Evolutionary conservation across 2,797 vertebrate species (phyloP), one percentile per base, ranked within the genome.

Genomic region (Sylvilagus floridanus): DNA sequence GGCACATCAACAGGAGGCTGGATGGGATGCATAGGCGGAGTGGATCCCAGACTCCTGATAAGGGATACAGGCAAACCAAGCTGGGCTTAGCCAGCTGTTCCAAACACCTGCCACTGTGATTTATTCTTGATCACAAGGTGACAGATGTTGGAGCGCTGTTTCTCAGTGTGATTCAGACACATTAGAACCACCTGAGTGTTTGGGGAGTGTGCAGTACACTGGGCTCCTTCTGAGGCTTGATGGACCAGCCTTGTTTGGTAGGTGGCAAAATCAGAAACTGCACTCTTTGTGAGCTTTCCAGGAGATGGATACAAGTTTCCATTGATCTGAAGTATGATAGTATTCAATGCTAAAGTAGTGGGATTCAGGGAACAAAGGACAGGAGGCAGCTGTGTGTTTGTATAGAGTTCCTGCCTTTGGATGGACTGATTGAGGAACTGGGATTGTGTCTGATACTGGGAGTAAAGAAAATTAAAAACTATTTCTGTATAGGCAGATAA

Each of bases 401-500:
- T n/a, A 10, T 52, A 9, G 13, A 6, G 12, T 62, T 76, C 24
- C 47, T 71, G 12, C 21, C 60, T 54, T 50, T 82, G 17, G 26
- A 84, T 11, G 30, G 21, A n/a, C 32, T 26, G 4, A 72, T 83
- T 69, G 32, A 88, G 65, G 47, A 83, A 37, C 50, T 50, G 5
- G 50, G 79, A 17, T 28, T 50, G 21, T 50, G 35, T 77, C 30
- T 85, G 62, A 78, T 57, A 79, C 75, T 21, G 68, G n/a, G 81
- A 79, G 28, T 54, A 28, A 60, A 84, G 24, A 22, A 84, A 94
- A 35, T 62, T 28, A 77, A 57, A 57, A 57, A 60, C 10, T 65
- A 73, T 82, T 93, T 88, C 68, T 93, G 21, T 6, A 88, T 32
- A 88, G 16, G 14, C 37, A 47, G 28, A 68, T 91, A 83, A 63